A percentile compares a stretch with the other conserved stretches of the same genome.
These are phyloP conservation scores for Anastrepha obliqua DNA, from an alignment of 1,140 invertebrate species.

Conservation along the genomic window DNA sequence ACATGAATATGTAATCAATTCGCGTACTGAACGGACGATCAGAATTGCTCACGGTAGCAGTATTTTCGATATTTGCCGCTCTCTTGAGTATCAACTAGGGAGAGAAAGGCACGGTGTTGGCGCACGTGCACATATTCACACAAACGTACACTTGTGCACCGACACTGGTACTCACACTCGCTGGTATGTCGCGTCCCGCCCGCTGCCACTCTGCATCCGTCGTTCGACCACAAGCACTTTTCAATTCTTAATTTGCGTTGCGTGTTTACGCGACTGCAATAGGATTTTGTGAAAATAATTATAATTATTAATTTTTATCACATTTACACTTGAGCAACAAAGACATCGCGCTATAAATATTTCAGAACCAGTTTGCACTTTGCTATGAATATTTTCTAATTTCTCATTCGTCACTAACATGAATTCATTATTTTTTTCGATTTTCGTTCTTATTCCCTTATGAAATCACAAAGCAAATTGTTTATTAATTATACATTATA, in stretches of 20 bases:
- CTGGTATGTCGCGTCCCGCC: neutral
- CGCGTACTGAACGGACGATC: slow-evolving; percentile 4
- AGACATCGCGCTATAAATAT: neutral
- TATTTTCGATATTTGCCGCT: neutral
- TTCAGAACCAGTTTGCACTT: neutral
- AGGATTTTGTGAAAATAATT: slow-evolving; percentile 18
- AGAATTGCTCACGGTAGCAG: neutral
- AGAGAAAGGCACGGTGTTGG: neutral
- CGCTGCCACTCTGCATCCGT: neutral
- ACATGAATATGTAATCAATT: neutral
- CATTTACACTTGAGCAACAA: slow-evolving; percentile 15
- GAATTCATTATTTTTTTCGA: no score
- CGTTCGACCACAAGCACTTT: neutral
- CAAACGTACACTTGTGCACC: neutral
- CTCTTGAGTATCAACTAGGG: neutral
- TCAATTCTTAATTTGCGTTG: slow-evolving; percentile 29
- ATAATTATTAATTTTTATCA: slow-evolving; percentile 23
- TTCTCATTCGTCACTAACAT: neutral
- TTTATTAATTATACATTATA: neutral
- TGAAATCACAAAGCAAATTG: neutral
- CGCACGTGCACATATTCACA: neutral
- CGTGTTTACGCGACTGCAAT: neutral
- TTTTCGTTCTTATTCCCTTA: neutral
- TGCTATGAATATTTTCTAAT: neutral
- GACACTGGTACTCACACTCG: neutral